Percentiles rank a stretch among this genome's conserved stretches.
phyloP scores from a whole-genome alignment of 2,113 vertebrate species.

The Petroica traversi region DNA sequence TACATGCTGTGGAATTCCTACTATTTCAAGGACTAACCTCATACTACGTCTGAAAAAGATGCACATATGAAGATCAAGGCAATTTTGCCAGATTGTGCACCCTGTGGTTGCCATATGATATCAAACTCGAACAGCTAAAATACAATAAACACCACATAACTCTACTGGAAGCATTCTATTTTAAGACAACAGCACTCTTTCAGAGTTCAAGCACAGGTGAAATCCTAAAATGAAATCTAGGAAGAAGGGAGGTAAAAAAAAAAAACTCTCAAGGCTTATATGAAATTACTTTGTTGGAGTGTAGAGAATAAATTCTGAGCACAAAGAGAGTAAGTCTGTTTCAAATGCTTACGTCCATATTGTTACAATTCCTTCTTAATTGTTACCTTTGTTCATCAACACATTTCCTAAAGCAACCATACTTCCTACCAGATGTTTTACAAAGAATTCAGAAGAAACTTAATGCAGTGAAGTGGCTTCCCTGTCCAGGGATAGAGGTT shows the following conservation, averaged over 20 bases:
- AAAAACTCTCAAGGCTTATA: not conserved
- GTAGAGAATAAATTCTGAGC: not conserved
- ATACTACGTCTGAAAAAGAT: not conserved
- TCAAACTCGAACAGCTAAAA: not conserved
- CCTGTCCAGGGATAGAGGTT: not conserved
- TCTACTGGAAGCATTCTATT: not conserved
- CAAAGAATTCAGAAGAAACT: not conserved
- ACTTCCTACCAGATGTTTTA: not conserved
- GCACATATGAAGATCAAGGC: not conserved
- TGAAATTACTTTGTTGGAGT: not conserved
- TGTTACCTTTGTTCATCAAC: not conserved
- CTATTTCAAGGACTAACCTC: not conserved
- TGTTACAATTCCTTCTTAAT: not conserved
- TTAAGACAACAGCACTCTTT: not conserved
- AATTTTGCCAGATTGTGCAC: not conserved
- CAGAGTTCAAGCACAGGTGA: not conserved
- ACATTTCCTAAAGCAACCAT: not conserved
- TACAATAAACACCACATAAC: not conserved
- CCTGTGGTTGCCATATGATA: not conserved
- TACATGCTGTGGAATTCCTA: not conserved
- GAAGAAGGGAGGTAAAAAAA: accelerated
- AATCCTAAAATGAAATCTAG: not conserved
- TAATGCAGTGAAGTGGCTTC: not conserved
- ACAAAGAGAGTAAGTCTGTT: not conserved
- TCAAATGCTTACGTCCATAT: not conserved